Evolutionary conservation across 2,888 invertebrate species (phyloP).

Genomic region (Athalia rosae): DNA sequence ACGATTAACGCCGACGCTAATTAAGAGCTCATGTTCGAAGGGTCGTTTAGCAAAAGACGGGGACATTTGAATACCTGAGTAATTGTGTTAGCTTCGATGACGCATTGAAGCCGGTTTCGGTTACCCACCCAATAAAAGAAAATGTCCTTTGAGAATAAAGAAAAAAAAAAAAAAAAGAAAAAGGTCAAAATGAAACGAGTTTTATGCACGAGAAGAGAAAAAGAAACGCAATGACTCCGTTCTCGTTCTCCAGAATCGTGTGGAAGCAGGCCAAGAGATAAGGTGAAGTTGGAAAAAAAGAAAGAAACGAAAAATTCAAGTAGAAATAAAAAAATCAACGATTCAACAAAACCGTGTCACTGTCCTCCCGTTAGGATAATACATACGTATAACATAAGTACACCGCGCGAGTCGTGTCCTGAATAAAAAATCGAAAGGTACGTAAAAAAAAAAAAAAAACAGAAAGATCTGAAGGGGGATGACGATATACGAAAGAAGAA

Average conservation of each 20-base stretch:
- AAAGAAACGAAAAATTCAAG: not conserved
- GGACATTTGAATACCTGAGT: no score
- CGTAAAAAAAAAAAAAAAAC: not conserved
- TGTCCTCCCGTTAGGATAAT: slow-evolving; percentile 11
- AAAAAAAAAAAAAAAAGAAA: no score
- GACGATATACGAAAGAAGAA: not conserved
- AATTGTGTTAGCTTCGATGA: no score
- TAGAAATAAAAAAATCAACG: slow-evolving; percentile 22
- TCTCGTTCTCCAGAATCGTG: not conserved
- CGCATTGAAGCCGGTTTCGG: no score
- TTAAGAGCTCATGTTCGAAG: no score
- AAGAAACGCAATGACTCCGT: not conserved
- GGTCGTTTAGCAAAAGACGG: no score
- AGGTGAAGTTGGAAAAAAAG: not conserved
- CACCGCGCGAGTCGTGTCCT: slow-evolving; percentile 25
- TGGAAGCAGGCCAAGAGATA: slow-evolving; percentile 25
- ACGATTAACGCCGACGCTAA: no score
- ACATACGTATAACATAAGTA: not conserved
- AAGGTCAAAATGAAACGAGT: not conserved
- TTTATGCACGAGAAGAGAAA: not conserved
- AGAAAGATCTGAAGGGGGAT: no score
- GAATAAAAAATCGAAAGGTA: slow-evolving; percentile 18
- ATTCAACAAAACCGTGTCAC: slow-evolving; percentile 32
- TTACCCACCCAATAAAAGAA: no score
- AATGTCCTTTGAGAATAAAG: no score